Evolutionary conservation across 2,113 vertebrate genomes (phyloP).

Genomic region (western clawed frog (Xenopus tropicalis)): UCB_Xtro_10.0 CM004444.2:24943001-24943500

Average conservation of each 20-base stretch:
- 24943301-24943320: conserved; percentile 46
- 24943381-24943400: conserved; percentile 49
- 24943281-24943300: conserved; percentile 56
- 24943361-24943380: conserved; percentile 52
- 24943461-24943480: conserved; percentile 7
- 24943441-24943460: conserved; percentile 49
- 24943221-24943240: conserved; percentile 68
- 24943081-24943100: background rate
- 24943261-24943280: conserved; percentile 63
- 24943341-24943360: conserved; percentile 51
- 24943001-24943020: too few relatives aligned
- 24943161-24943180: conserved; percentile 49
- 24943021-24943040: too few relatives aligned
- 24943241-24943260: conserved; percentile 54
- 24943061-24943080: background rate
- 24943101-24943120: conserved; percentile 19
- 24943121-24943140: conserved; percentile 11
- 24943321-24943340: conserved; percentile 50
- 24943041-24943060: too few relatives aligned
- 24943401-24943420: conserved; percentile 51
- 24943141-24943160: conserved; percentile 4
- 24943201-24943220: conserved; percentile 71
- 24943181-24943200: conserved; percentile 69
- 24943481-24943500: background rate
- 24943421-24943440: conserved; percentile 54